Evolutionary conservation across 1,140 invertebrate species (phyloP).

Genomic region (Chrysoperla carnea): DNA sequence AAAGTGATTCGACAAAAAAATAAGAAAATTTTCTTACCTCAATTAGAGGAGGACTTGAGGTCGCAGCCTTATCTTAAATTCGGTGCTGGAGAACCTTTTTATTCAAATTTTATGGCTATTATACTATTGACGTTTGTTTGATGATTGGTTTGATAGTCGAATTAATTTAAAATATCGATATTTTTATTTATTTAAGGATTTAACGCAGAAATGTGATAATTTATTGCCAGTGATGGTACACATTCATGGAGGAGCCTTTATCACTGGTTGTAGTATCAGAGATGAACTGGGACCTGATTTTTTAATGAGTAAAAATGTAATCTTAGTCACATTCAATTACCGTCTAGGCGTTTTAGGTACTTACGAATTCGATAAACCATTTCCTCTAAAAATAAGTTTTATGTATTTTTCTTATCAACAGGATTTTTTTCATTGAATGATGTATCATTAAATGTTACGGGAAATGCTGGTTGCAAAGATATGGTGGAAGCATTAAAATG

Average conservation of each 20-base stretch:
- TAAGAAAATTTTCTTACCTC: too few relatives aligned
- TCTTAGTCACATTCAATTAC: conserved; percentile 28
- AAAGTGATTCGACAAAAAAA: too few relatives aligned
- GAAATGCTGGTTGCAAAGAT: conserved; percentile 44
- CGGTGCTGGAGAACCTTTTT: too few relatives aligned
- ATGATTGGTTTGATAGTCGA: too few relatives aligned
- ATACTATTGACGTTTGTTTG: too few relatives aligned
- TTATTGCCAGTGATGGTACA: conserved; percentile 38
- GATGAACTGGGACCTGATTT: conserved; percentile 36
- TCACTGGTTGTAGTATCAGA: conserved; percentile 30
- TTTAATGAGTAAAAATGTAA: conserved; percentile 33
- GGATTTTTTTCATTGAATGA: conserved; percentile 18
- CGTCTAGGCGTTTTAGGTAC: conserved; percentile 25
- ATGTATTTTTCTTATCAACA: background rate
- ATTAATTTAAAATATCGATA: too few relatives aligned
- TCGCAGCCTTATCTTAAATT: too few relatives aligned
- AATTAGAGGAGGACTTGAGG: too few relatives aligned
- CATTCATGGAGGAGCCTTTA: conserved; percentile 43
- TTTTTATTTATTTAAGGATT: conserved; percentile 12
- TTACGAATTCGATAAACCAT: too few relatives aligned
- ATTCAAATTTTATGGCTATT: too few relatives aligned
- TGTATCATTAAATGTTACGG: conserved; percentile 24
- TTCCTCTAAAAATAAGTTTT: too few relatives aligned
- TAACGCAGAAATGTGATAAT: conserved; percentile 2
- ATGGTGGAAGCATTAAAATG: conserved; percentile 36